Base-by-base conservation (phyloP, 2,888 invertebrate species). In the Agrochola macilenta region DNA sequence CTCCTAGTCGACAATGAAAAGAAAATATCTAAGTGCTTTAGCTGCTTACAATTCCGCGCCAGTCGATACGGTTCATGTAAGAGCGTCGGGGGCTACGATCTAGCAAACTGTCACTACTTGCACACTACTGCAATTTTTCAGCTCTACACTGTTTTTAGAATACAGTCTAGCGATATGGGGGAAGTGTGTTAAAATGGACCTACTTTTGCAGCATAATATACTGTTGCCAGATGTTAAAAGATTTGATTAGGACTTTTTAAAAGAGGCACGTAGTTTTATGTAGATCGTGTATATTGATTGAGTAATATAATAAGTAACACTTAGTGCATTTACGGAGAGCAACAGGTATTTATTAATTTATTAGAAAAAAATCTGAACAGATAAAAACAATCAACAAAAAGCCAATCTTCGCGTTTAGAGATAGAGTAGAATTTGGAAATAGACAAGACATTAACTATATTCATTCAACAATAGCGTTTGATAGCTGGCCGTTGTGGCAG, bases 31-130 rank as follows among this genome's bases (percentile, higher is more conserved):
- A 76, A 85, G 74, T 74, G 76, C 76, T 74, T 69, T 54, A 85
- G 81, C 80, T 86, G 84, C 86, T 86, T 86, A 86, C 75, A 81
- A 85, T 86, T 85, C 85, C 58, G 65, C 73, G 60, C 81, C 17
- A 81, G 83, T 82, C 78, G 78, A 76, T 85, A 84, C 81, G 74
- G 81, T 73, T 68, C 76, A 78, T 80, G 76, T 84, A 86, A 86
- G 68, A 69, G 86, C 74, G 76, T 72, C 71, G 83, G 76, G 57
- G 39, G 79, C 79, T 81, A 69, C 84, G 78, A 85, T 86, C 87
- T 83, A 74, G 74, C 84, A 81, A 86, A 86, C 84, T 85, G 85
- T 85, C 84, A 80, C 86, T 86, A 70, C 78, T 76, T 78, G 76
- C 78, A 78, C 74, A 84, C 69, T 65, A 57, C 69, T 83, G 76